phyloP scores from a whole-genome alignment of 1,140 invertebrate genomes.

The Diabrotica virgifera region DNA sequence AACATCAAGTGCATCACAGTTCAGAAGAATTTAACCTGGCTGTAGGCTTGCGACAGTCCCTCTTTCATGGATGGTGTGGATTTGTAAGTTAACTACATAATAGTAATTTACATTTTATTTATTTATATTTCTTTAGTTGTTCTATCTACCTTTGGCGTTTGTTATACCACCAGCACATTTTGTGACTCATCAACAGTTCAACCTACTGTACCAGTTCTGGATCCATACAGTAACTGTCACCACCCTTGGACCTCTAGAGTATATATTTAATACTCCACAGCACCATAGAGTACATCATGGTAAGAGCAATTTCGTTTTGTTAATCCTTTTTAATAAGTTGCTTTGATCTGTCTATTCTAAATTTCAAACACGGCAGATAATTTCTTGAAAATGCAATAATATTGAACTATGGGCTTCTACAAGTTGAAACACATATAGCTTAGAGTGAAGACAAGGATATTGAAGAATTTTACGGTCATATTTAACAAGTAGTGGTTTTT shows the following conservation, averaged over 20 bases:
- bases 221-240: slow-evolving; percentile 82
- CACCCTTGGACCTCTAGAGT: slow-evolving; percentile 77
- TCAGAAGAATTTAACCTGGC: slow-evolving; percentile 93
- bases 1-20: slow-evolving; percentile 94
- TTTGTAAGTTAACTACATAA: slow-evolving; percentile 63
- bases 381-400: no score
- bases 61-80: slow-evolving; percentile 76
- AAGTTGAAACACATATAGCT: no score
- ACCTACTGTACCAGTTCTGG: slow-evolving; percentile 89
- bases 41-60: slow-evolving; percentile 80
- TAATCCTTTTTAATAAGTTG: no score
- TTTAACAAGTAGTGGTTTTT: no score
- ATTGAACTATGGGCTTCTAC: no score
- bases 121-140: slow-evolving; percentile 59
- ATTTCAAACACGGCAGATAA: no score
- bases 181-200: slow-evolving; percentile 81
- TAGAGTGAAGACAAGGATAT: no score
- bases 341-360: no score
- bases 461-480: no score
- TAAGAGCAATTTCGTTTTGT: no score
- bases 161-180: slow-evolving; percentile 82
- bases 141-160: slow-evolving; percentile 82
- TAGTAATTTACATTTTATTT: slow-evolving; percentile 9
- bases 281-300: slow-evolving; percentile 91
- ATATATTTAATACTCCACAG: slow-evolving; percentile 82